Conservation (phyloP, 2,888 invertebrate species). For the Agrypnus murinus region DNA sequence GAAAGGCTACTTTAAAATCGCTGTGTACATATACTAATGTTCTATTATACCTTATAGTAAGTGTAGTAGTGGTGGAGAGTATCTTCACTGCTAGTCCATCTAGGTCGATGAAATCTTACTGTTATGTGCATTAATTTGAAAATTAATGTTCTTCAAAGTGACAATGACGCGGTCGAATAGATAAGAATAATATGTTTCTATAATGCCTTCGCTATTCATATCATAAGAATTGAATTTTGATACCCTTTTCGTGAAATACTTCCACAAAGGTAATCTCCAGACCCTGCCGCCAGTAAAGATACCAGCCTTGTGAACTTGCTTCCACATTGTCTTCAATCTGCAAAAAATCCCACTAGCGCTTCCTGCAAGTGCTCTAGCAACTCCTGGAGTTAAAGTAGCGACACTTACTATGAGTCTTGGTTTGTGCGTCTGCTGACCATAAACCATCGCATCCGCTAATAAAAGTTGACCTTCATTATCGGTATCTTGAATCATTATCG, state of each 20-base stretch:
- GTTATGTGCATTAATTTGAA: no score
- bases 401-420: constrained; percentile 80
- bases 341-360: constrained; percentile 75
- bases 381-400: constrained; percentile 79
- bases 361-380: constrained; percentile 73
- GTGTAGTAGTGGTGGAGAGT: no score
- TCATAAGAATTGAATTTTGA: constrained; percentile 67
- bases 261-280: constrained; percentile 78
- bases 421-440: constrained; percentile 71
- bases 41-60: no score
- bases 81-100: no score
- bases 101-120: no score
- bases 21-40: no score
- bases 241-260: constrained; percentile 72
- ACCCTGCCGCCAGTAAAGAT: constrained; percentile 76
- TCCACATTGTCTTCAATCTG: constrained; percentile 73
- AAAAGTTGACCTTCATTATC: constrained; percentile 73
- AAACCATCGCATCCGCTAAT: constrained; percentile 67
- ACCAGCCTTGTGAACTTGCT: constrained; percentile 73
- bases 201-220: constrained; percentile 68
- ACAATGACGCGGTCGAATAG: no score
- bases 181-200: constrained; percentile 65
- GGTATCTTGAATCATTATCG: constrained; percentile 77
- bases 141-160: no score
- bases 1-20: no score